A percentile compares a stretch with the other conserved stretches of the same genome.
These are phyloP conservation scores for Crocidura indochinensis DNA, from an alignment of 2,797 vertebrate species.

Conservation along the genomic window DNA sequence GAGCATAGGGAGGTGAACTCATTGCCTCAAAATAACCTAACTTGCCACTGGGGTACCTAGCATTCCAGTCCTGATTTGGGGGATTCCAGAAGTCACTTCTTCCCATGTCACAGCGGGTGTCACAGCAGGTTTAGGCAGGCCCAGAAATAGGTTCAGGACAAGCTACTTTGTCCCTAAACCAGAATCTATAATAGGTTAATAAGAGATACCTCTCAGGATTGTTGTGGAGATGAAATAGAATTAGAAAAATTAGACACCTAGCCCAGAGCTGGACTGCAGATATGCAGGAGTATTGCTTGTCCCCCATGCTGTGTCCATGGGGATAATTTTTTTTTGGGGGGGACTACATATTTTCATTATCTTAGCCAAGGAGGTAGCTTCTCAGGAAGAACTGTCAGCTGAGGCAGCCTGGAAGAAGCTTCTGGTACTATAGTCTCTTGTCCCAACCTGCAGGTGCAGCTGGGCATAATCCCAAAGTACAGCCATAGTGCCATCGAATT, in stretches of 20 bases:
- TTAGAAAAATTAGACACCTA: conserved; percentile 51
- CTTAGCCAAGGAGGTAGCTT: background rate
- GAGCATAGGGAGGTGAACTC: background rate
- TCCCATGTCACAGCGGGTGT: background rate
- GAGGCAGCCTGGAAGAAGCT: too few relatives aligned
- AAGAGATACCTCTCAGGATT: conserved; percentile 34
- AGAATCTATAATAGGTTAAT: conserved; percentile 20
- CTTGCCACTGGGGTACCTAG: background rate
- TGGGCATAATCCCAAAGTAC: background rate
- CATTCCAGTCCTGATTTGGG: background rate
- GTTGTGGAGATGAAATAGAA: conserved; percentile 30
- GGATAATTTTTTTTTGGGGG: too few relatives aligned
- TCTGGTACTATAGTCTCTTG: background rate
- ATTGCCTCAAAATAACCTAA: background rate
- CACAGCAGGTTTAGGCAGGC: too few relatives aligned
- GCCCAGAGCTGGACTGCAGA: conserved; percentile 40
- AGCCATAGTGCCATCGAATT: too few relatives aligned
- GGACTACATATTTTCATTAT: background rate
- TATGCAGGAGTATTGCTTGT: background rate
- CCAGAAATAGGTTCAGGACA: background rate
- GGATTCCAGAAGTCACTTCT: background rate
- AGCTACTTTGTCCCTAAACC: background rate
- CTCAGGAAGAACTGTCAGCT: background rate
- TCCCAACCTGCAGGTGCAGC: background rate
- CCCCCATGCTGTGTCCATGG: background rate